Conservation (phyloP, 2,113 vertebrate species). For the Micronycteris hirsuta region DNA sequence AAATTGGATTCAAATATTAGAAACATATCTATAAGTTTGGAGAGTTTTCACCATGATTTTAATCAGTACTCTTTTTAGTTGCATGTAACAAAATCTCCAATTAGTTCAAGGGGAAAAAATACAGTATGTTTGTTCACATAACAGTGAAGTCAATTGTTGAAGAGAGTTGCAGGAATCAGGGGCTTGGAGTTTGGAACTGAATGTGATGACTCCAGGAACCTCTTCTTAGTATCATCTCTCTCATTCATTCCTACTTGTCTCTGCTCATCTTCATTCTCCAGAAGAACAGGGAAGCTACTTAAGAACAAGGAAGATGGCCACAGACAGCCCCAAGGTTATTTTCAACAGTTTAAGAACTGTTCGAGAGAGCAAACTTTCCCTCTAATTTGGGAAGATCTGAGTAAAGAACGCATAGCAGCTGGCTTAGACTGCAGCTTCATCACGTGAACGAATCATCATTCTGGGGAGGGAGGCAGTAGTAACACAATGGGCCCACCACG, state of each 20-base stretch:
- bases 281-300: rapidly evolving
- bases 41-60: background rate
- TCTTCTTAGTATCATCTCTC: background rate
- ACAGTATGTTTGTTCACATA: background rate
- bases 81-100: background rate
- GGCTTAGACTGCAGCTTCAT: background rate
- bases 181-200: background rate
- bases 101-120: background rate
- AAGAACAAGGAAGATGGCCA: background rate
- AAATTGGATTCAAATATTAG: background rate
- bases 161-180: background rate
- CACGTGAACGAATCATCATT: background rate
- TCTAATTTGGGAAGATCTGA: background rate
- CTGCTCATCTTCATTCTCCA: background rate
- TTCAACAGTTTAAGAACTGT: background rate
- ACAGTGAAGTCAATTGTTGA: background rate
- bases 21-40: background rate
- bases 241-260: background rate
- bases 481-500: rapidly evolving
- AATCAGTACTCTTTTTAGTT: background rate
- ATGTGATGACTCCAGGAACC: background rate
- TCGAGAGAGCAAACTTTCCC: background rate
- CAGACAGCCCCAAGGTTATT: background rate
- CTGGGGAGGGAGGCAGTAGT: background rate
- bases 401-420: background rate